A percentile compares a stretch with the other conserved stretches of the same genome.
phyloP scores from a whole-genome alignment of 2,797 vertebrate genomes.

The Antennarius maculatus region DNA sequence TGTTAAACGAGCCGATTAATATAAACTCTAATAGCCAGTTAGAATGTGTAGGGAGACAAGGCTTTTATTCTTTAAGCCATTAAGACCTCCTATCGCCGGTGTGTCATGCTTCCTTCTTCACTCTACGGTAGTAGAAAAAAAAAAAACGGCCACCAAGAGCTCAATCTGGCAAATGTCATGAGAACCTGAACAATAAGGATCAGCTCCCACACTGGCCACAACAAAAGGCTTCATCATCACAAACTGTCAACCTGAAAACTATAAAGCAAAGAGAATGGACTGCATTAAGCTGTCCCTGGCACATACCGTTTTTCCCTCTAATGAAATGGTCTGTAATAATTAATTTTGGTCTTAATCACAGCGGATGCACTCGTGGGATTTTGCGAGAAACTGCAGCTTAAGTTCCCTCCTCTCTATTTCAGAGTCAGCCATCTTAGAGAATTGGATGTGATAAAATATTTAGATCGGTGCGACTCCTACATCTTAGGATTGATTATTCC shows the following conservation, averaged over 20 bases:
- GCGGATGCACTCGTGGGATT: conserved; percentile 36
- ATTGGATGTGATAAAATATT: conserved; percentile 64
- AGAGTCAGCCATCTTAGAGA: conserved; percentile 33
- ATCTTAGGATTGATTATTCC: conserved; percentile 49
- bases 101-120: conserved; percentile 20
- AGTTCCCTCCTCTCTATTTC: conserved; percentile 18
- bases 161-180: conserved; percentile 63
- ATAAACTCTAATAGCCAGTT: conserved; percentile 49
- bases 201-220: conserved; percentile 61
- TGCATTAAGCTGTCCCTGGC: conserved; percentile 47
- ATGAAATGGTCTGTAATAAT: conserved; percentile 61
- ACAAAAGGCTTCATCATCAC: conserved; percentile 54
- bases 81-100: conserved; percentile 57
- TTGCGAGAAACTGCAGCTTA: conserved; percentile 31
- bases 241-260: conserved; percentile 55
- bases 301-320: conserved; percentile 28
- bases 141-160: conserved; percentile 49
- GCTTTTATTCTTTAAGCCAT: conserved; percentile 66
- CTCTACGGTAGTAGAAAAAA: conserved; percentile 32
- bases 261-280: conserved; percentile 45
- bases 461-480: conserved; percentile 43
- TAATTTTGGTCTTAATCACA: conserved; percentile 59
- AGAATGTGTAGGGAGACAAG: conserved; percentile 52
- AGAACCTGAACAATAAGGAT: conserved; percentile 71
- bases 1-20: conserved; percentile 73